These are phyloP conservation scores for Corythucha ciliata DNA, from an alignment of 2,888 invertebrate species.

Conservation along the genomic window DNA sequence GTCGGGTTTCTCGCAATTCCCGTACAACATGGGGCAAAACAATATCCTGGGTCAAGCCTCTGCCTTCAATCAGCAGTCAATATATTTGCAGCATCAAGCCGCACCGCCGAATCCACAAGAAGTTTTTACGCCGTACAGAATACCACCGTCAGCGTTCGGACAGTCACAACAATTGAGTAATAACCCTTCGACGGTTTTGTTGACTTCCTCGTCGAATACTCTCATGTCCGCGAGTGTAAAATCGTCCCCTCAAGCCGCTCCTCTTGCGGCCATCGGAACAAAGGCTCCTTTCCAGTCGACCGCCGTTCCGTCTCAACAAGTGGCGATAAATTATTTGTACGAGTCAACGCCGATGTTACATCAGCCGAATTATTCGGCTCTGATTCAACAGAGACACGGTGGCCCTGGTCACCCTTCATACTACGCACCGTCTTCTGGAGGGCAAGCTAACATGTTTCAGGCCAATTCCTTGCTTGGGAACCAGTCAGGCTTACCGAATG, in stretches of 20 bases:
- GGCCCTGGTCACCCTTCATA: too few species aligned
- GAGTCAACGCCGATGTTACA: too few species aligned
- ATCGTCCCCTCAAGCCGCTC: constrained; percentile 52
- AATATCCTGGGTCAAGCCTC: constrained; percentile 40
- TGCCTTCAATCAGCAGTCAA: constrained; percentile 47
- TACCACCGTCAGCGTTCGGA: constrained; percentile 52
- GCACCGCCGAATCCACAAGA: too few species aligned
- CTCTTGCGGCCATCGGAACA: constrained; percentile 70
- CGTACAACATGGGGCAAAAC: constrained; percentile 45
- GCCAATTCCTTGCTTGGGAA: constrained; percentile 41
- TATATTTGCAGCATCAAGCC: too few species aligned
- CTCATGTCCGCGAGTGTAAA: constrained; percentile 83
- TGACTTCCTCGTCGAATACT: constrained; percentile 76
- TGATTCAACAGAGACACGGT: constrained; percentile 53
- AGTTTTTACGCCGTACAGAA: too few species aligned
- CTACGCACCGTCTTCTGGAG: constrained; percentile 37
- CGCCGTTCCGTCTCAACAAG: constrained; percentile 48
- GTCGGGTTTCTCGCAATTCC: constrained; percentile 66
- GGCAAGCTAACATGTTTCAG: constrained; percentile 46
- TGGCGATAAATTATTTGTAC: too few species aligned
- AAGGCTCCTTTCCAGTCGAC: constrained; percentile 50
- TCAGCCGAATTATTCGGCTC: constrained; percentile 43
- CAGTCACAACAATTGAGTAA: constrained; percentile 70
- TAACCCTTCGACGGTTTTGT: constrained; percentile 75
- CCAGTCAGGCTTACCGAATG: constrained; percentile 42